phyloP scores from a whole-genome alignment of 2,113 vertebrate genomes.

The Tympanuchus pallidicinctus region DNA sequence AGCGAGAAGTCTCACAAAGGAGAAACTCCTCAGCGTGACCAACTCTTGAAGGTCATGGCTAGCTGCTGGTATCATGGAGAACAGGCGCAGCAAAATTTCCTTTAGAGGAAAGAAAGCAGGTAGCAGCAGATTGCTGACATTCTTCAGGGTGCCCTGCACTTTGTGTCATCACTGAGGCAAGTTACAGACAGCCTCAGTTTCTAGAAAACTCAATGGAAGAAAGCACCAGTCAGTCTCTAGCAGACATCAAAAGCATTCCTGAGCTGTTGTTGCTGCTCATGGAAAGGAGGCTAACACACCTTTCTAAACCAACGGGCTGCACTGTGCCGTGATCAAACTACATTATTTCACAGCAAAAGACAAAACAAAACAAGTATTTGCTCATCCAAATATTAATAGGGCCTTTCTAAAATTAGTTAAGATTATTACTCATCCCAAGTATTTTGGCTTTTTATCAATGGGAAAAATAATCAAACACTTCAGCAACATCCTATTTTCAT shows the following conservation, averaged over 20 bases:
- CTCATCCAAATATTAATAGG: neutral
- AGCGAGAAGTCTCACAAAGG: neutral
- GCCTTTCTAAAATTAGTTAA: neutral
- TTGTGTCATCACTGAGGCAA: neutral
- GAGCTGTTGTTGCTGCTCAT: neutral
- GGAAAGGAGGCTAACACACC: neutral
- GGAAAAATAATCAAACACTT: neutral
- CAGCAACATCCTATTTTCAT: neutral
- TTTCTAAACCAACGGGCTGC: neutral
- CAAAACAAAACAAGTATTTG: neutral
- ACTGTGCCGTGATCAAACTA: neutral
- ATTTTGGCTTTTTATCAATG: neutral
- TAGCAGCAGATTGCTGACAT: neutral
- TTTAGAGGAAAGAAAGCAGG: neutral
- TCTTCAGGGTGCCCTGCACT: neutral
- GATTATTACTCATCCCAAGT: neutral
- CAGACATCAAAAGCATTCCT: neutral
- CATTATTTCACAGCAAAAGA: neutral
- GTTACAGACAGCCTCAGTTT: neutral
- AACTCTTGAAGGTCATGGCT: neutral
- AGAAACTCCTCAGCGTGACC: neutral
- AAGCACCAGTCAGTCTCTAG: neutral
- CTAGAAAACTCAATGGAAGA: neutral
- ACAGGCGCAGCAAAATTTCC: neutral
- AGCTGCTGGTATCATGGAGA: neutral